Percentiles rank a stretch among this genome's conserved stretches.
Conservation (phyloP, 2,888 invertebrate species). For the Megamerina dolium region DNA sequence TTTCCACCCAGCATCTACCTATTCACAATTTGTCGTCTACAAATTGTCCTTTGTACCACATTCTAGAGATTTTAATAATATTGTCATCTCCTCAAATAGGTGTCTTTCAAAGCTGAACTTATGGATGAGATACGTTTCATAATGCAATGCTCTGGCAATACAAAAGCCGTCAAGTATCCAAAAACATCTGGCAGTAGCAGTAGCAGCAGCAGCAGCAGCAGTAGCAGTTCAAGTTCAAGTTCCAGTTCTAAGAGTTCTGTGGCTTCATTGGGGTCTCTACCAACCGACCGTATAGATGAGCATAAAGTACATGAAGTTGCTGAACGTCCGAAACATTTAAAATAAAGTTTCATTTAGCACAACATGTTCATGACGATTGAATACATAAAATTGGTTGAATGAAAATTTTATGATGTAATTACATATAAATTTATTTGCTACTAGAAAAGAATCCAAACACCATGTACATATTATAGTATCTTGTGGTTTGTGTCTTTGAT, state of each 20-base stretch:
- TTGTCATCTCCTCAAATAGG: slow-evolving; percentile 51
- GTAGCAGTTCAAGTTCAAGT: slow-evolving; percentile 17
- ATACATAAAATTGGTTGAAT: too few species aligned
- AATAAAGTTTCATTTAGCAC: too few species aligned
- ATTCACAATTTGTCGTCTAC: too few species aligned
- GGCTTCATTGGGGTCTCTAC: slow-evolving; percentile 37
- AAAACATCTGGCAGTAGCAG: slow-evolving; percentile 32
- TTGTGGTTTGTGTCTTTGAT: too few species aligned
- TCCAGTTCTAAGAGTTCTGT: slow-evolving; percentile 31
- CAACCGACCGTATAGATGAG: slow-evolving; percentile 23
- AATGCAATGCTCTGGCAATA: slow-evolving; percentile 62
- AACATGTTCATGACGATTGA: too few species aligned
- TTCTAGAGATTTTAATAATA: too few species aligned
- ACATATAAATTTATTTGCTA: too few species aligned
- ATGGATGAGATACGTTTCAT: slow-evolving; percentile 68
- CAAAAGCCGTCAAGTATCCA: slow-evolving; percentile 61
- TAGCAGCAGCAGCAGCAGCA: slow-evolving; percentile 25
- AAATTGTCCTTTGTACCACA: too few species aligned
- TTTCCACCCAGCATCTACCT: too few species aligned
- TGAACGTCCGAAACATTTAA: slow-evolving; percentile 8
- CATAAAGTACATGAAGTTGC: slow-evolving; percentile 16
- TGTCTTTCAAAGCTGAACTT: slow-evolving; percentile 63
- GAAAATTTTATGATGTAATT: too few species aligned
- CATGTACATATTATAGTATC: too few species aligned
- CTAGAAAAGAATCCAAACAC: too few species aligned